Evolutionary conservation across 2,888 invertebrate species (phyloP).

Genomic region (Melanophora roralis): DNA sequence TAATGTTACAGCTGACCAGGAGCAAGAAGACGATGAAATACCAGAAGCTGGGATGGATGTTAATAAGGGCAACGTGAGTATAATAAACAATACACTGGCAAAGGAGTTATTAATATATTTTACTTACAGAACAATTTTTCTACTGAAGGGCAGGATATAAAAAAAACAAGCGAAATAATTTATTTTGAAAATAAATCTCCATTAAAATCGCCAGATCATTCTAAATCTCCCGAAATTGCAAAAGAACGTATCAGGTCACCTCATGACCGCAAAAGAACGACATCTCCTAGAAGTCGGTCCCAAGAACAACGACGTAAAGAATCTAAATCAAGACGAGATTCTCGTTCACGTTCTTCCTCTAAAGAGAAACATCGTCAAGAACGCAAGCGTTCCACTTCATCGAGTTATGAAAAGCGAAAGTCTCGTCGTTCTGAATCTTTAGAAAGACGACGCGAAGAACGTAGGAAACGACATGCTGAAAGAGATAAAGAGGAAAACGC

Average conservation of each 20-base stretch:
- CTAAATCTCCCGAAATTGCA: background rate
- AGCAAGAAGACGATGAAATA: constrained; percentile 33
- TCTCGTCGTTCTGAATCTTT: constrained; percentile 69
- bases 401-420: constrained; percentile 56
- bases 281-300: constrained; percentile 30
- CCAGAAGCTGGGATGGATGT: background rate
- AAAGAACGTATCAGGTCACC: constrained; percentile 4
- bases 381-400: constrained; percentile 54
- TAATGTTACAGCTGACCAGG: background rate
- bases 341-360: constrained; percentile 45
- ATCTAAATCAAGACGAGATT: constrained; percentile 22
- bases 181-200: background rate
- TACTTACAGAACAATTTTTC: no score
- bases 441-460: constrained; percentile 70
- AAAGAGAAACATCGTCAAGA: constrained; percentile 2
- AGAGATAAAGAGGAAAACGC: constrained; percentile 67
- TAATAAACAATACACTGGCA: no score
- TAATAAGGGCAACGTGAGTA: constrained; percentile 11
- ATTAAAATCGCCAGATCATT: constrained; percentile 6
- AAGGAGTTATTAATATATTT: no score
- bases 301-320: constrained; percentile 23
- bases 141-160: background rate
- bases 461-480: constrained; percentile 70
- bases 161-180: no score
- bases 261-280: background rate